Percentiles rank a stretch among this genome's conserved stretches.
These are phyloP conservation scores for Cyclophora albipunctata DNA, from an alignment of 2,888 invertebrate species.

Conservation along the genomic window DNA sequence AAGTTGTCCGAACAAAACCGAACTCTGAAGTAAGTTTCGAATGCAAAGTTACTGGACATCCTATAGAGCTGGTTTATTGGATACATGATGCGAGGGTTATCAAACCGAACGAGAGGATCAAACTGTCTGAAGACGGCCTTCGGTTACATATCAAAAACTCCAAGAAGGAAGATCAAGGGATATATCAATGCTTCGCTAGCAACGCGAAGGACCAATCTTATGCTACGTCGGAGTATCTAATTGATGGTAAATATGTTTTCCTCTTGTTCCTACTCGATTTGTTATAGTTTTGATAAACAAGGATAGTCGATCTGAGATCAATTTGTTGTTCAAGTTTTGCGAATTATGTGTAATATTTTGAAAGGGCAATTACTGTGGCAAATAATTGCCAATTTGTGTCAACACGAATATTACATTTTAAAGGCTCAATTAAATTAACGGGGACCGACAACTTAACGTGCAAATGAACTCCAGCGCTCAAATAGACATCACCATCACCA, in stretches of 20 bases:
- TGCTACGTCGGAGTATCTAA: slow-evolving; percentile 85
- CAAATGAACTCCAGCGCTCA: no score
- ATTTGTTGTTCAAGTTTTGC: no score
- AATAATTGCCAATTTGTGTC: no score
- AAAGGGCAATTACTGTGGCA: no score
- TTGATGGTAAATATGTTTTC: slow-evolving; percentile 79
- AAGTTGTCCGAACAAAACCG: slow-evolving; percentile 85
- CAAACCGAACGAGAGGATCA: slow-evolving; percentile 73
- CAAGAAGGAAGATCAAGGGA: slow-evolving; percentile 88
- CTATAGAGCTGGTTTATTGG: slow-evolving; percentile 87
- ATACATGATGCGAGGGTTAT: slow-evolving; percentile 83
- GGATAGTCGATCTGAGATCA: no score
- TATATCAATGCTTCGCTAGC: slow-evolving; percentile 93
- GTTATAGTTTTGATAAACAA: no score
- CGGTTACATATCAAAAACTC: slow-evolving; percentile 79
- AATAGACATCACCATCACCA: no score
- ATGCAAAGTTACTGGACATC: slow-evolving; percentile 91
- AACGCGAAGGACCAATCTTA: slow-evolving; percentile 90
- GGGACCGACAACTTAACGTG: no score
- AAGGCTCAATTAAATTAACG: no score
- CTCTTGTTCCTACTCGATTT: not conserved
- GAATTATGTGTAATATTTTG: no score
- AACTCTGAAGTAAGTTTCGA: slow-evolving; percentile 90
- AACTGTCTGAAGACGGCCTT: slow-evolving; percentile 65
- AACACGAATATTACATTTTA: no score